Base-by-base conservation (phyloP, 2,113 vertebrate species). In the Prietella phreatophila region DNA sequence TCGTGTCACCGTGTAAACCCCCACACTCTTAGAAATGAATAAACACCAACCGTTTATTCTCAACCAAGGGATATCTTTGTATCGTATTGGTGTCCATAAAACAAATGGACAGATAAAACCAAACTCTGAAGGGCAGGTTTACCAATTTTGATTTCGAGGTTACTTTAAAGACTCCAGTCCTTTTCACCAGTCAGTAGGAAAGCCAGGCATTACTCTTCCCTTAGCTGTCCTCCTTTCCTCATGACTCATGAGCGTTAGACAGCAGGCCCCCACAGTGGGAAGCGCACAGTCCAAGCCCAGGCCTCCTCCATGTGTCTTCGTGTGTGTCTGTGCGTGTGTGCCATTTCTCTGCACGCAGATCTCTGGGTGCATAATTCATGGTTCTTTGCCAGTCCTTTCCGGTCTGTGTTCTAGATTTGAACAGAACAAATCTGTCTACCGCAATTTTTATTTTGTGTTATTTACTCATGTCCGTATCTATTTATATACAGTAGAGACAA, bases 211-310 rank as follows among this genome's bases (percentile, higher is more conserved):
- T 27, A 83, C 60, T 83, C 81, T 84, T 87, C 56, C 65, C 63
- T n/a, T 71, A 83, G 84, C 80, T 88, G 78, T 88, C 79, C 61
- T 80, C 22, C 25, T 85, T 90, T 86, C 75, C 58, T 42, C 39
- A 78, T 90, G 85, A 90, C 80, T 90, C 89, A 90, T 76, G 67
- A 53, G 71, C 61, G 87, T 85, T 88, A 90, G 87, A 90, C 89
- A 90, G 87, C 89, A 88, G 87, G 86, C 83, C 87, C 87, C 67
- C 83, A 83, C 86, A 56, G 86, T 82, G 55, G 89, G 85, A 78
- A 65, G 33, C 33, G 15, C 55, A 63, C 55, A 36, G 83, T 86
- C 75, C 60, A 80, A 42, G 36, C 83, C 58, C 82, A 76, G 87
- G 76, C 87, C 89, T 87, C 67, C 78, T 83, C 42, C 56, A 19